These are phyloP conservation scores for Petrophora chlorosata DNA, from an alignment of 2,888 invertebrate species.

Conservation along the genomic window DNA sequence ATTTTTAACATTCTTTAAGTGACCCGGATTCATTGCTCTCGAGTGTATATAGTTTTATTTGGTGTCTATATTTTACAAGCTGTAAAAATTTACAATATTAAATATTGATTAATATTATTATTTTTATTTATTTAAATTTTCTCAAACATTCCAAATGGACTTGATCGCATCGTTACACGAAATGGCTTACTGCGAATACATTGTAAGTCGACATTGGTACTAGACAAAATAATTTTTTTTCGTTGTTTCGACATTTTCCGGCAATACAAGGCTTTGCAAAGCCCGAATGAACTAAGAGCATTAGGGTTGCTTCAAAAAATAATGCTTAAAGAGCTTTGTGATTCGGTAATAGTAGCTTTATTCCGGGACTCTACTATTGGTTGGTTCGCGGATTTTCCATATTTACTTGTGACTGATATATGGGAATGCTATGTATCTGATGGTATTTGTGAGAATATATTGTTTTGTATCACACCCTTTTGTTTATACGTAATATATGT, in stretches of 20 bases:
- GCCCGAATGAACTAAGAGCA: constrained; percentile 46
- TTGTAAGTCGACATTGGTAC: constrained; percentile 14
- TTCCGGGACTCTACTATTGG: constrained; percentile 6
- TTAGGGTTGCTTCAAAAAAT: constrained; percentile 45
- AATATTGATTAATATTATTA: no score
- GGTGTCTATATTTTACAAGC: no score
- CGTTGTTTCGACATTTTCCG: constrained; percentile 44
- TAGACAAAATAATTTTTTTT: constrained; percentile 41
- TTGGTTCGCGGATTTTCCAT: constrained; percentile 13
- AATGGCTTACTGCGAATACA: constrained; percentile 11
- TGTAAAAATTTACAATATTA: no score
- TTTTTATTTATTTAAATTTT: no score
- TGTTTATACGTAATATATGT: no score
- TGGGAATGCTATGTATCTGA: not conserved
- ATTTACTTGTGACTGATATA: constrained; percentile 4
- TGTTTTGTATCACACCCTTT: not conserved
- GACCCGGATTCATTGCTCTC: no score
- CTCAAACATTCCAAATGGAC: no score
- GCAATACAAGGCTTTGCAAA: constrained; percentile 51
- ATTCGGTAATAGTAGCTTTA: constrained; percentile 25
- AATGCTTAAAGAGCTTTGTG: constrained; percentile 25
- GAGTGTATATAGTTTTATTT: no score
- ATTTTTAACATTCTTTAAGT: no score
- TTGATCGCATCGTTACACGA: no score
- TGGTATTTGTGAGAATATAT: not conserved